Evolutionary conservation across 2,797 vertebrate genomes (phyloP).

Genomic region (Crocodylus rhombifer): DNA sequence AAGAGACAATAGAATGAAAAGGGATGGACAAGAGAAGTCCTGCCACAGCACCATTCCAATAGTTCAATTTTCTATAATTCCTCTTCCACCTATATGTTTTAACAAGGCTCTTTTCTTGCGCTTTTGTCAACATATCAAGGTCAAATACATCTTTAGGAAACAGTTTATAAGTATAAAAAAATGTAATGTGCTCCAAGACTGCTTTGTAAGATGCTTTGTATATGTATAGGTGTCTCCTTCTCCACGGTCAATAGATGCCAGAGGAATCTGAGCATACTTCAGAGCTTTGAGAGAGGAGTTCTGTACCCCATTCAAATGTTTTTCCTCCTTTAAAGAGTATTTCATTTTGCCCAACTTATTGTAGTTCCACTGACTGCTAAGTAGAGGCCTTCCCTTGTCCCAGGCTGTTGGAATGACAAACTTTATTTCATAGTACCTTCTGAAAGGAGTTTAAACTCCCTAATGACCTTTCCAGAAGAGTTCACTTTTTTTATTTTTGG

Average conservation of each 20-base stretch:
- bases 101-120: not conserved
- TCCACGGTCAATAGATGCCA: not conserved
- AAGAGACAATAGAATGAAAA: not conserved
- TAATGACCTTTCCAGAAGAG: not conserved
- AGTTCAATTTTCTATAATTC: not conserved
- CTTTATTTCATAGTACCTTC: not conserved
- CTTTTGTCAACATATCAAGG: too few relatives aligned
- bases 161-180: not conserved
- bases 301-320: not conserved
- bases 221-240: not conserved
- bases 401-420: not conserved
- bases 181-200: not conserved
- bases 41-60: not conserved
- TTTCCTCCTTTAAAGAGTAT: accelerated
- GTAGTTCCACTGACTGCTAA: not conserved
- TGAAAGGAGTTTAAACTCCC: not conserved
- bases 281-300: too few relatives aligned
- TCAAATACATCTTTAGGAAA: too few relatives aligned
- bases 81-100: not conserved
- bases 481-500: not conserved
- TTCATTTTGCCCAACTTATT: not conserved
- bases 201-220: not conserved
- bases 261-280: not conserved
- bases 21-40: not conserved
- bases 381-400: not conserved